Conservation (phyloP, 2,113 vertebrate genomes). For the Malurus alboscapulatus region DNA sequence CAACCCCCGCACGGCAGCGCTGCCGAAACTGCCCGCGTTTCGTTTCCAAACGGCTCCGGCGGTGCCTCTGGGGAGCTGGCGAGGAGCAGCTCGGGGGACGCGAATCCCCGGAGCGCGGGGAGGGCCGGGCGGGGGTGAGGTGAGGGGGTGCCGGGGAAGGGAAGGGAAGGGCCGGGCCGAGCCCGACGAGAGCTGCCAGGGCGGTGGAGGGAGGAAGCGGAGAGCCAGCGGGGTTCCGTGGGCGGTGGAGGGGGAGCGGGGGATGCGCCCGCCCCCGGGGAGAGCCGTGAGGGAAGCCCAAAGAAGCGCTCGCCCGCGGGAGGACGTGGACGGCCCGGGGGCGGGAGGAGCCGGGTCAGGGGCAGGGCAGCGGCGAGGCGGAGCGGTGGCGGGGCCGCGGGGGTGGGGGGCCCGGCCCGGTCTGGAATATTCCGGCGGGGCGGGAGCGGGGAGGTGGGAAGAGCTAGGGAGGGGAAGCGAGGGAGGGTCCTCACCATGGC, state of each 20-base stretch:
- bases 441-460: neutral
- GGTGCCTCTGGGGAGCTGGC: neutral
- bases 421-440: slow-evolving; percentile 20
- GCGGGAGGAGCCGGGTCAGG: neutral
- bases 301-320: neutral
- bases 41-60: neutral
- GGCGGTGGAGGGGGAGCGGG: neutral
- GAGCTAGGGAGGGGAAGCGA: neutral
- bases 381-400: neutral
- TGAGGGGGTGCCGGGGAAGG: neutral
- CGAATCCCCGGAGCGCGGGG: neutral
- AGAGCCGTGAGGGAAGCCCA: neutral
- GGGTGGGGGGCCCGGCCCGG: neutral
- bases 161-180: neutral
- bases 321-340: slow-evolving; percentile 18
- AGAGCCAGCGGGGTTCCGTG: neutral
- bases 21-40: neutral
- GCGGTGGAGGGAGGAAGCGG: neutral
- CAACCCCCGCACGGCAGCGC: neutral
- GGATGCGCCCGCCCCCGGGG: neutral
- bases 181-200: neutral
- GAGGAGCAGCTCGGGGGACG: neutral
- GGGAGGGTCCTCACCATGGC: slow-evolving; percentile 58
- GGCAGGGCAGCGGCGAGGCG: neutral
- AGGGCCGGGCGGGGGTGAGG: neutral